phyloP scores from a whole-genome alignment of 2,888 invertebrate genomes.

The Lasioglossum marginatum region DNA sequence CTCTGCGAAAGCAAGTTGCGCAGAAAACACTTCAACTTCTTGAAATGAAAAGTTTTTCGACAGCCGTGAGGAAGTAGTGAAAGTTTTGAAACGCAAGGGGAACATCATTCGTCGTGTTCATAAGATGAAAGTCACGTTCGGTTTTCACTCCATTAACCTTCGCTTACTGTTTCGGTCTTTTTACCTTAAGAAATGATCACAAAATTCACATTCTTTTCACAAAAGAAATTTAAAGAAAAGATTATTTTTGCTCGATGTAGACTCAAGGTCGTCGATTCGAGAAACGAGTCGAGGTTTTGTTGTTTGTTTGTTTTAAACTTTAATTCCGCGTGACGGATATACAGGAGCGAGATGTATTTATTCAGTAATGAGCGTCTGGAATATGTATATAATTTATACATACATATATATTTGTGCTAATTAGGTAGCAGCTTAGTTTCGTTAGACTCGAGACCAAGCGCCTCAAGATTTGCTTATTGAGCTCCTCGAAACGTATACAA shows the following conservation, averaged over 20 bases:
- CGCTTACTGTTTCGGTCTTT: neutral
- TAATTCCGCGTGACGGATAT: slow-evolving; percentile 30
- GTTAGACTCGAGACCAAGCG: slow-evolving; percentile 24
- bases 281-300: neutral
- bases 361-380: slow-evolving; percentile 31
- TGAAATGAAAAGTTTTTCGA: slow-evolving; percentile 12
- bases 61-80: neutral
- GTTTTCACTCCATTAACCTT: neutral
- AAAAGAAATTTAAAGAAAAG: too few relatives aligned
- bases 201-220: too few relatives aligned
- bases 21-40: neutral
- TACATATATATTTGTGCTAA: slow-evolving; percentile 28
- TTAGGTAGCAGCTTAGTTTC: slow-evolving; percentile 37
- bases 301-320: slow-evolving; percentile 40
- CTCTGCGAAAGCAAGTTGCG: neutral
- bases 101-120: neutral
- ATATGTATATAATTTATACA: neutral
- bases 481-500: slow-evolving; percentile 20
- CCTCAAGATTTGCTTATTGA: slow-evolving; percentile 48
- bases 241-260: neutral
- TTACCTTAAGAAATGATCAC: too few relatives aligned
- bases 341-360: slow-evolving; percentile 19
- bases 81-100: neutral
- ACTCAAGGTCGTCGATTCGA: slow-evolving; percentile 19
- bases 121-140: neutral